phyloP scores from a whole-genome alignment of 2,797 vertebrate genomes.

The Kryptolebias ocellatus region DNA sequence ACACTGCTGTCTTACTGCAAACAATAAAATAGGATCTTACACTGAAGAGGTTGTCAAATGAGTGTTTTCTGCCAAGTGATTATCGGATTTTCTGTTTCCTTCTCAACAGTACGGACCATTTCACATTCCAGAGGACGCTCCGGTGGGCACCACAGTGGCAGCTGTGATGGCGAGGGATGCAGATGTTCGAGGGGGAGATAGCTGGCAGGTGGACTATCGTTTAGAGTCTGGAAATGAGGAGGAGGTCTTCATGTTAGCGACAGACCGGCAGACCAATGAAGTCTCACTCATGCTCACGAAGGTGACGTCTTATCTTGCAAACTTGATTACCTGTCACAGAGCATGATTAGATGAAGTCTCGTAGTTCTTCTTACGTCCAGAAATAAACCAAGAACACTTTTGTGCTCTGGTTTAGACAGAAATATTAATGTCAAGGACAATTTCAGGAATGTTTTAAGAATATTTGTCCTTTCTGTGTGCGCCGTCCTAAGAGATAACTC shows the following conservation, averaged over 20 bases:
- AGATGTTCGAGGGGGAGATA: conserved; percentile 83
- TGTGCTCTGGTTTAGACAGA: background rate
- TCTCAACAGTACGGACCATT: conserved; percentile 78
- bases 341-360: no score
- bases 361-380: no score
- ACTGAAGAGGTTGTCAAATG: background rate
- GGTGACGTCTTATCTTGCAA: conserved; percentile 51
- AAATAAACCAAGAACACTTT: background rate
- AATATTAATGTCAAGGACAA: conserved; percentile 35
- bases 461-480: conserved; percentile 2
- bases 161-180: conserved; percentile 79
- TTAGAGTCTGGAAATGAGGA: conserved; percentile 84
- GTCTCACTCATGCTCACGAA: conserved; percentile 80
- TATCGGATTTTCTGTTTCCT: background rate
- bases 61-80: conserved; percentile 9
- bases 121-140: conserved; percentile 75
- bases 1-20: no score
- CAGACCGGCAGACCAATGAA: conserved; percentile 71
- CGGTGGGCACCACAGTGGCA: conserved; percentile 76
- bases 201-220: conserved; percentile 81
- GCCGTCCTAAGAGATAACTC: conserved; percentile 11
- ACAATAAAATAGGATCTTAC: no score
- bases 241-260: conserved; percentile 75
- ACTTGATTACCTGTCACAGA: background rate
- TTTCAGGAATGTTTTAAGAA: conserved; percentile 12